phyloP scores from a whole-genome alignment of 2,113 vertebrate species.

The Hyaena hyaena region DNA sequence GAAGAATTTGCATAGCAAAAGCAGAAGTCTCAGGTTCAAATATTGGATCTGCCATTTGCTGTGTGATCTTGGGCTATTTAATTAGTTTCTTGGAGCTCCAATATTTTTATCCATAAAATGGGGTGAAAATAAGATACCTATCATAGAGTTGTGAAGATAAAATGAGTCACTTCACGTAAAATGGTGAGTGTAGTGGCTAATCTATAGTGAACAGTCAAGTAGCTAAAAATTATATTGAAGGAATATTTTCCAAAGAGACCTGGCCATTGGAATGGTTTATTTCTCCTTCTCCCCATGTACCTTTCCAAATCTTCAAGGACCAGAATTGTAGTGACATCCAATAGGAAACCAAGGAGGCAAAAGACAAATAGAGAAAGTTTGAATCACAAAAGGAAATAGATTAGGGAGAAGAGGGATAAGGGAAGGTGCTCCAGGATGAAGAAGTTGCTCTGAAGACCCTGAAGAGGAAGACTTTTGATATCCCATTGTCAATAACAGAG shows the following conservation, averaged over 20 bases:
- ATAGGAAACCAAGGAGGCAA: not conserved
- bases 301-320: not conserved
- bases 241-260: not conserved
- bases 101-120: conserved; percentile 3
- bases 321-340: not conserved
- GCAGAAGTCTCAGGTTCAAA: not conserved
- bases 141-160: not conserved
- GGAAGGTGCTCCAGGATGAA: not conserved
- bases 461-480: not conserved
- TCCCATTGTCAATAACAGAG: not conserved
- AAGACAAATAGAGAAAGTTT: not conserved
- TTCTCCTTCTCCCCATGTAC: not conserved
- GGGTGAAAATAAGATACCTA: not conserved
- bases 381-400: not conserved
- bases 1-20: not conserved
- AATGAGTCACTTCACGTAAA: not conserved
- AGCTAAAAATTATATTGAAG: not conserved
- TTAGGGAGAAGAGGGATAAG: not conserved
- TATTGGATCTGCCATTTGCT: not conserved
- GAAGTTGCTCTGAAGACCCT: not conserved
- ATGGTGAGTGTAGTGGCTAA: not conserved
- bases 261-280: not conserved
- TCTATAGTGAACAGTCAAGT: not conserved
- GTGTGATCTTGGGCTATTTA: not conserved
- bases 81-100: not conserved